Evolutionary conservation across 2,797 vertebrate species (phyloP), one percentile per base, ranked within the genome.

Genomic region (Propithecus perrieri): DNA sequence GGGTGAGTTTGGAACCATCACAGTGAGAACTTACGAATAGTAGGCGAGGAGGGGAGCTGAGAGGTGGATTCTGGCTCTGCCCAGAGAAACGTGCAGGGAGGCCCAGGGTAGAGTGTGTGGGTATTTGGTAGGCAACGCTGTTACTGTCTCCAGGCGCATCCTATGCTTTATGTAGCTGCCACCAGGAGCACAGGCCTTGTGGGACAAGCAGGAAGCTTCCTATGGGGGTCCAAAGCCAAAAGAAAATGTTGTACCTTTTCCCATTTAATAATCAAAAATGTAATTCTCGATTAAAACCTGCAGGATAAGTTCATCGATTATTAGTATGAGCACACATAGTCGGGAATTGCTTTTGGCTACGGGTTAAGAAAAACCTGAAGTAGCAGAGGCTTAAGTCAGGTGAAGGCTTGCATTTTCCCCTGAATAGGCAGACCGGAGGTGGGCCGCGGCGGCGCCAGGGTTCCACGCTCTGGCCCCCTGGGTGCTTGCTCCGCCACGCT

Each of bases 241-340:
- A 93, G 74, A 94, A 67, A 93, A 61, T 53, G 33, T 33, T n/a
- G 33, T 28, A 6, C 9, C 43, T 76, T 72, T 95, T 76, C 48
- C 80, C 35, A 65, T 33, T 71, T 76, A 84, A 75, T 87, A 86
- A 86, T 84, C 41, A 89, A 63, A 96, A 83, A 14, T 86, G 18
- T 38, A 20, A 63, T 41, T 91, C 28, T 65, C 87, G 24, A 61
- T 53, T 89, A 46, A 78, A 86, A 53, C 63, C 71, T 88, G n/a
- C 43, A 53, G 63, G 61, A n/a, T 30, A 35, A 53, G 30, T 35
- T 88, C 61, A 50, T 9, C 28, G 8, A 63, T 53, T n/a, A 33
- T 71, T 69, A 88, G 22, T 33, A 13, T 7, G 48, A 63, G 15
- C 67, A 61, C 6, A 10, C 0, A 8, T 50, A 24, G 84, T n/a